Evolutionary conservation across 2,113 vertebrate species (phyloP).

Genomic region (Chitala chitala): DNA sequence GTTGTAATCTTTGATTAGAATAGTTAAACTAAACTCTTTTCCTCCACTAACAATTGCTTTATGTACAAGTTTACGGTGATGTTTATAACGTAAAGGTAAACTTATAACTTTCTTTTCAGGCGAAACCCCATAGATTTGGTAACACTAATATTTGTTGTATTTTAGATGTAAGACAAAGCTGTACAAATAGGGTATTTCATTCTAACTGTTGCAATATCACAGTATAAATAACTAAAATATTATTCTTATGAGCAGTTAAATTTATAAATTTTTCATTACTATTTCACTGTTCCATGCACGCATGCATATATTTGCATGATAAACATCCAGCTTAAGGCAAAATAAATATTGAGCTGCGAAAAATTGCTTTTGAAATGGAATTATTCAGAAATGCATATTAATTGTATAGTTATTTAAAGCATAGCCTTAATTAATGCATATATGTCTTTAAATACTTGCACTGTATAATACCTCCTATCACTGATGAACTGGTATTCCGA

Average conservation of each 20-base stretch:
- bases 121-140: background rate
- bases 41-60: background rate
- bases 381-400: constrained; percentile 43
- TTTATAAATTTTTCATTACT: constrained; percentile 14
- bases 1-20: background rate
- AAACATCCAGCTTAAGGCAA: constrained; percentile 14
- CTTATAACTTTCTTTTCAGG: background rate
- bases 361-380: constrained; percentile 39
- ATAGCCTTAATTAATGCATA: constrained; percentile 26
- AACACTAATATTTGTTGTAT: background rate
- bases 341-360: constrained; percentile 25
- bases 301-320: constrained; percentile 9
- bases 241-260: background rate
- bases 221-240: background rate
- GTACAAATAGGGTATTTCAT: background rate
- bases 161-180: background rate
- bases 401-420: constrained; percentile 48
- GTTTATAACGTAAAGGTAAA: background rate
- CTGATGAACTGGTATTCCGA: background rate
- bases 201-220: background rate
- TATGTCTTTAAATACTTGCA: constrained; percentile 5
- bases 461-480: background rate
- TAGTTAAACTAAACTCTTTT: background rate
- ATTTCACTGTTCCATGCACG: background rate
- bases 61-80: background rate